phyloP scores from a whole-genome alignment of 1,140 invertebrate genomes.

The Euura saliciscinereae region DNA sequence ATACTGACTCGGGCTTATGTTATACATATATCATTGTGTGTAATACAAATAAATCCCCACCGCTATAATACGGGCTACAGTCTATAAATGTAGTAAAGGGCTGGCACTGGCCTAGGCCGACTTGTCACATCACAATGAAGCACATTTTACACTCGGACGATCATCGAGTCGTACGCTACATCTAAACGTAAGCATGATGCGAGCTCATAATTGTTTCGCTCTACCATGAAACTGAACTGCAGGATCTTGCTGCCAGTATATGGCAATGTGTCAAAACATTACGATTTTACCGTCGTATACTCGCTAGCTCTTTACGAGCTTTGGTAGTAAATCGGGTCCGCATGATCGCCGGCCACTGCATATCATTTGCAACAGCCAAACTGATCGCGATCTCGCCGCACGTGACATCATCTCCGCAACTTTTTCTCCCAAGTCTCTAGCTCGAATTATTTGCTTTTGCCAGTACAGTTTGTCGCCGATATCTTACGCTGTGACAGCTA shows the following conservation, averaged over 20 bases:
- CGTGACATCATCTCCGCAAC: too few relatives aligned
- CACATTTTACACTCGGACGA: not conserved
- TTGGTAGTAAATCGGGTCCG: not conserved
- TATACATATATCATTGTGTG: not conserved
- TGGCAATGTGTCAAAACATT: not conserved
- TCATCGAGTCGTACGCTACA: not conserved
- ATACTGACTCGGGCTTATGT: too few relatives aligned
- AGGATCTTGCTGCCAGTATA: not conserved
- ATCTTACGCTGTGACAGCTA: too few relatives aligned
- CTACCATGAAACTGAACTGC: not conserved
- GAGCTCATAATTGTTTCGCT: not conserved
- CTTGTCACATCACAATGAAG: not conserved
- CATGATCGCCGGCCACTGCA: not conserved
- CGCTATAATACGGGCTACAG: not conserved
- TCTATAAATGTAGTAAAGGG: not conserved
- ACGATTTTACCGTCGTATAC: not conserved
- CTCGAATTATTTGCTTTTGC: too few relatives aligned
- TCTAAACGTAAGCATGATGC: not conserved
- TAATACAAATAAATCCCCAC: not conserved
- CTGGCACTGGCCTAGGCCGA: not conserved
- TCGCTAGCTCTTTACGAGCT: not conserved
- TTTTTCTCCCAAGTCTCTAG: too few relatives aligned
- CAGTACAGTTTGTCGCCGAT: too few relatives aligned
- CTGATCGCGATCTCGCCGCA: not conserved
- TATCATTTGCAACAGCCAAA: not conserved